Percentiles rank a stretch among this genome's conserved stretches.
Conservation (phyloP, 2,113 vertebrate genomes). For the Proterorhinus semilunaris region DNA sequence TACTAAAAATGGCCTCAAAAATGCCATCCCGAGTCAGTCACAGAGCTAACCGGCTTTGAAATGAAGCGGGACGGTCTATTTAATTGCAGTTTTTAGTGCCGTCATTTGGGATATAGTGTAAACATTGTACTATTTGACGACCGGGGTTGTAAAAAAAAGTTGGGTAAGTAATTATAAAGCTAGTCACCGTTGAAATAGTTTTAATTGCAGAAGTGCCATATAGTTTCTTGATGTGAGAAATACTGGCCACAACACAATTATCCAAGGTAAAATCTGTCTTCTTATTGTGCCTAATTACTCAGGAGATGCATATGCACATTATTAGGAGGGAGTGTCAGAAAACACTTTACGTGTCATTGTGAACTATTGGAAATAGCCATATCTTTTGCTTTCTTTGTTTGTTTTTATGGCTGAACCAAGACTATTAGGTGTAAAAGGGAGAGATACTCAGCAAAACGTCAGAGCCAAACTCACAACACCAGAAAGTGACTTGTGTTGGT, state of each 20-base stretch:
- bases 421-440: too few species aligned
- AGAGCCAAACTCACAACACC: background rate
- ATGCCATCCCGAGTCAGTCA: constrained; percentile 44
- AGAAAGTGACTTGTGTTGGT: background rate
- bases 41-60: constrained; percentile 34
- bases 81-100: constrained; percentile 27
- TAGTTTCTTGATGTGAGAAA: background rate
- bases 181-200: background rate
- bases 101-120: constrained; percentile 11
- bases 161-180: constrained; percentile 1
- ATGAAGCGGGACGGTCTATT: constrained; percentile 11
- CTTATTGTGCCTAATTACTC: too few species aligned
- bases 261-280: too few species aligned
- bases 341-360: too few species aligned
- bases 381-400: too few species aligned
- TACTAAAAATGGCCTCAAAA: constrained; percentile 27
- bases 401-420: too few species aligned
- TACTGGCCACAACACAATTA: too few species aligned
- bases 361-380: too few species aligned
- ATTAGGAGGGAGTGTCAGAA: too few species aligned
- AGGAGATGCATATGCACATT: too few species aligned
- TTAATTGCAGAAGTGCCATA: background rate
- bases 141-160: constrained; percentile 12
- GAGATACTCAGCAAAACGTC: too few species aligned
- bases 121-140: constrained; percentile 6